A percentile compares a stretch with the other conserved stretches of the same genome.
These are phyloP conservation scores for Megaceryle maxima DNA, from an alignment of 2,113 vertebrate species.

Conservation along the genomic window DNA sequence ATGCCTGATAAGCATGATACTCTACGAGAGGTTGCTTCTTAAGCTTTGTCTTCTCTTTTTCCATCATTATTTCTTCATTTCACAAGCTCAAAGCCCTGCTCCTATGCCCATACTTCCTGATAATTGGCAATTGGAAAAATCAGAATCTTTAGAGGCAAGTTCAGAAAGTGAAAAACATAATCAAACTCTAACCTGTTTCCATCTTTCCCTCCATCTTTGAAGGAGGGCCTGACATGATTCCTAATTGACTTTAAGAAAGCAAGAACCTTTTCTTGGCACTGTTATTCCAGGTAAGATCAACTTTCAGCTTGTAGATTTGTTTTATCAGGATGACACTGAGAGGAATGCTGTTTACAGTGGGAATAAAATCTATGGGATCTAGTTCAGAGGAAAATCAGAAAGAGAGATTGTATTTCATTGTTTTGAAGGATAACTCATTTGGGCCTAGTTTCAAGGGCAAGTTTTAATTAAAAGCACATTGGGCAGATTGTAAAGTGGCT, in stretches of 20 bases:
- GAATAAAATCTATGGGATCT: not conserved
- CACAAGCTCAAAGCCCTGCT: not conserved
- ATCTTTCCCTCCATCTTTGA: not conserved
- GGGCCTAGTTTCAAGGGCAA: constrained; percentile 23
- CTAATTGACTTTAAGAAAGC: not conserved
- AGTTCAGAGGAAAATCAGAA: not conserved
- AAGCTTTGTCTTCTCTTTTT: not conserved
- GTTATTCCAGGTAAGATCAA: not conserved
- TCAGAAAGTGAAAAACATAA: not conserved
- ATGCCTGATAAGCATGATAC: too few relatives aligned
- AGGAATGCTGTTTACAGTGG: not conserved
- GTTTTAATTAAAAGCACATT: constrained; percentile 53
- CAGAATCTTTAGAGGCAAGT: not conserved
- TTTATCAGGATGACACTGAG: not conserved
- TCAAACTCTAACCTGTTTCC: not conserved
- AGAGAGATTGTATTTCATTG: not conserved
- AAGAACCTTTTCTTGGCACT: not conserved
- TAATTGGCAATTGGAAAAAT: not conserved
- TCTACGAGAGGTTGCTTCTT: not conserved
- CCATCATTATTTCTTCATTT: not conserved
- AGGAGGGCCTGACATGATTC: not conserved
- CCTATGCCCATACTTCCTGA: rapidly evolving
- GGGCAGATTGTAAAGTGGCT: constrained; percentile 3
- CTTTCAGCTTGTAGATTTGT: not conserved
- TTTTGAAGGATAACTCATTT: constrained; percentile 27